Percentiles rank a stretch among this genome's conserved stretches.
These are phyloP conservation scores for Nerophis lumbriciformis DNA, from an alignment of 2,113 vertebrate genomes.

Conservation along the genomic window DNA sequence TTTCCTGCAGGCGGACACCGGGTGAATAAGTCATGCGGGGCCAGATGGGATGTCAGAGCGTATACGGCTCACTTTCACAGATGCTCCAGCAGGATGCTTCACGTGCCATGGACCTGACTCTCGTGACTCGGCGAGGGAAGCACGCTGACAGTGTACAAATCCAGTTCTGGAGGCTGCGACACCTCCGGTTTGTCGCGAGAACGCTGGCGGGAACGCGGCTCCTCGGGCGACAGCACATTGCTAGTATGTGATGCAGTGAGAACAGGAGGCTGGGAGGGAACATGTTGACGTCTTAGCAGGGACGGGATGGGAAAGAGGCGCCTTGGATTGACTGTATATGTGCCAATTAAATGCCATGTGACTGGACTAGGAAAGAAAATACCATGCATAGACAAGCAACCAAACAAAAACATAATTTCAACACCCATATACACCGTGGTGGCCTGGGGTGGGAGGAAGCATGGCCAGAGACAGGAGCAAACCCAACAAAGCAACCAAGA, in stretches of 20 bases:
- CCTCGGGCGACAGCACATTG: constrained; percentile 9
- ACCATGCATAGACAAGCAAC: too few relatives aligned
- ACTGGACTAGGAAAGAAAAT: too few relatives aligned
- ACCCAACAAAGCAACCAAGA: too few relatives aligned
- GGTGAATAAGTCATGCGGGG: constrained; percentile 46
- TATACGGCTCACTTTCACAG: constrained; percentile 39
- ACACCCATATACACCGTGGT: too few relatives aligned
- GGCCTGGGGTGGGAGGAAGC: too few relatives aligned
- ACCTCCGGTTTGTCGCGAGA: not conserved
- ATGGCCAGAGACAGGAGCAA: too few relatives aligned
- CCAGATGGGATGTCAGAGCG: constrained; percentile 41
- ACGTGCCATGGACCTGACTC: constrained; percentile 18
- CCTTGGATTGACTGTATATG: too few relatives aligned
- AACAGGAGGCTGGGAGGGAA: too few relatives aligned
- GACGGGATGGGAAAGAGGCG: too few relatives aligned
- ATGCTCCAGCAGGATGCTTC: constrained; percentile 25
- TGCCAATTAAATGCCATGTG: too few relatives aligned
- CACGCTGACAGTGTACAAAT: not conserved
- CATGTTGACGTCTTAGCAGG: too few relatives aligned
- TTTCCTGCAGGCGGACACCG: constrained; percentile 33
- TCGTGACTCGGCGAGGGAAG: not conserved
- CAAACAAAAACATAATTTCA: too few relatives aligned
- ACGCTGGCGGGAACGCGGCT: not conserved
- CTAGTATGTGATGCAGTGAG: constrained; percentile 27
- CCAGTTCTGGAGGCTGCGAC: not conserved